These are phyloP conservation scores for Anthoscopus minutus DNA, from an alignment of 2,113 vertebrate species.

Conservation along the genomic window DNA sequence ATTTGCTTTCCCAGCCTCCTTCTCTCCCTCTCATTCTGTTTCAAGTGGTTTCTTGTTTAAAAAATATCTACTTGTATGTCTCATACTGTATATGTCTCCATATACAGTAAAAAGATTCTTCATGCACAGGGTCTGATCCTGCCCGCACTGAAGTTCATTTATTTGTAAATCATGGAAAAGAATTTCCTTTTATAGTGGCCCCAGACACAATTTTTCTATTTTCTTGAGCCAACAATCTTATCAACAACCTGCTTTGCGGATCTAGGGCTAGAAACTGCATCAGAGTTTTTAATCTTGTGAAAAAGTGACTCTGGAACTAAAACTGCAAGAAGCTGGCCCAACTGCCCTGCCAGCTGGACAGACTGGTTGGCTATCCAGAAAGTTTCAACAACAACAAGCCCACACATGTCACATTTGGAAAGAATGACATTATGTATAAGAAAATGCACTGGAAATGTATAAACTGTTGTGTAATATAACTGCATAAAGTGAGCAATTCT, in stretches of 20 bases:
- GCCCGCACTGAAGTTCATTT: not conserved
- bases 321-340: not conserved
- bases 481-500: not conserved
- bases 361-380: not conserved
- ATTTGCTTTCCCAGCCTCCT: not conserved
- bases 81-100: not conserved
- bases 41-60: conserved; percentile 24
- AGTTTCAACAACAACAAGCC: not conserved
- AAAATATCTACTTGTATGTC: not conserved
- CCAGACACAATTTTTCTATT: conserved; percentile 6
- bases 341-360: not conserved
- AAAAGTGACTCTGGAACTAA: not conserved
- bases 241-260: conserved; percentile 24
- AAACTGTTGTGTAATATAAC: rapidly evolving
- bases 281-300: not conserved
- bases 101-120: conserved; percentile 21
- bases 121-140: not conserved
- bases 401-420: not conserved
- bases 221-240: conserved; percentile 41
- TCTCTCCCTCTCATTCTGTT: not conserved
- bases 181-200: conserved; percentile 16
- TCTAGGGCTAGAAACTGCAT: not conserved
- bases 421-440: not conserved
- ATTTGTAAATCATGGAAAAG: conserved; percentile 30
- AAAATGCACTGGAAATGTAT: not conserved